Evolutionary conservation across 92 coral and sea anemone genomes (phyloP).

Genomic region (Parazoanthus atlanticus): DNA sequence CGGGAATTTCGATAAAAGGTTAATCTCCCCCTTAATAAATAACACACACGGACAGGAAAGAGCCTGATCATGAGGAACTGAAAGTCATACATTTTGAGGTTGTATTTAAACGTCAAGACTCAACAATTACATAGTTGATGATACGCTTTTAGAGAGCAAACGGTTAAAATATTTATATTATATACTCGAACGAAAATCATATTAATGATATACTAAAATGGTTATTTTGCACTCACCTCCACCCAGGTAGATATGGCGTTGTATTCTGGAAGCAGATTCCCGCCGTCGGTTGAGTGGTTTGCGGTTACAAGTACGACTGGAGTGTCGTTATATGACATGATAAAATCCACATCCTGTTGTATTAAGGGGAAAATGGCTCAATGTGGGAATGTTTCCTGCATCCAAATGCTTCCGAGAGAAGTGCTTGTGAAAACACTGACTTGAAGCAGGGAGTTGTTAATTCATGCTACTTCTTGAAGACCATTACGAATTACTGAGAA

Average conservation of each 20-base stretch:
- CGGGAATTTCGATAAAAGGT: too few species aligned
- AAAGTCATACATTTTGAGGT: too few species aligned
- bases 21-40: too few species aligned
- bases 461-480: neutral
- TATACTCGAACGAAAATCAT: too few species aligned
- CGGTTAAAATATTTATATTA: too few species aligned
- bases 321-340: conserved; percentile 51
- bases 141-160: neutral
- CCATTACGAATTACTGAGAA: neutral
- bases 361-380: neutral
- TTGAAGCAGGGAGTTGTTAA: neutral
- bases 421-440: neutral
- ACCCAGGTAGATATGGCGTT: conserved; percentile 80
- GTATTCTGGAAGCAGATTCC: conserved; percentile 62
- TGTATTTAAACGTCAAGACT: neutral
- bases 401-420: too few species aligned
- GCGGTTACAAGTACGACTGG: conserved; percentile 65
- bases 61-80: too few species aligned
- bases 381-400: neutral
- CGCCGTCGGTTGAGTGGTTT: conserved; percentile 66
- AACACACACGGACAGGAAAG: too few species aligned
- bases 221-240: conserved; percentile 49
- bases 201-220: neutral
- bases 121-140: neutral
- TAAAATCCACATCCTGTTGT: conserved; percentile 53